Evolutionary conservation across 2,113 vertebrate genomes (phyloP).

Genomic region (Phoenicopterus ruber): DNA sequence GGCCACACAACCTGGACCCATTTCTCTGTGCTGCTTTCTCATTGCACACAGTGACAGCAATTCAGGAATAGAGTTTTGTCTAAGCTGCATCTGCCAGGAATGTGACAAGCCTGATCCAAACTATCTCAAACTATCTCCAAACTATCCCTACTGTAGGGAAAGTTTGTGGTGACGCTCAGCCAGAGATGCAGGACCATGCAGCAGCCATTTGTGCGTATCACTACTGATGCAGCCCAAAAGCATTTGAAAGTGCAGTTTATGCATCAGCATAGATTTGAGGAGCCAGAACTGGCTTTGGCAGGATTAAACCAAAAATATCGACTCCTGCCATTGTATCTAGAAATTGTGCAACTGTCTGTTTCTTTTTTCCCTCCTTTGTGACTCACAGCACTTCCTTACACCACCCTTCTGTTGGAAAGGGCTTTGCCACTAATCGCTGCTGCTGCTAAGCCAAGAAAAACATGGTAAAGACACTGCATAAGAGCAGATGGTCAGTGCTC

Average conservation of each 20-base stretch:
- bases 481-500: not conserved
- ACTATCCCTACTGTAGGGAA: not conserved
- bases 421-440: not conserved
- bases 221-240: not conserved
- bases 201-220: not conserved
- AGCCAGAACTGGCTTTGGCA: not conserved
- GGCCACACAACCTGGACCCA: not conserved
- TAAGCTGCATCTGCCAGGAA: not conserved
- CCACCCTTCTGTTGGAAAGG: not conserved
- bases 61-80: not conserved
- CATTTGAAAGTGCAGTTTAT: not conserved
- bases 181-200: accelerated
- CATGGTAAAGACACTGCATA: not conserved
- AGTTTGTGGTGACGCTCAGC: not conserved
- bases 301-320: not conserved
- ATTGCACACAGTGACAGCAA: not conserved
- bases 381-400: not conserved
- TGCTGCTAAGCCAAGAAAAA: not conserved
- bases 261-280: not conserved
- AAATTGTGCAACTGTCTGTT: not conserved
- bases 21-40: not conserved
- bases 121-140: too few relatives aligned
- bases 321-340: not conserved
- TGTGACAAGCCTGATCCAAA: not conserved
- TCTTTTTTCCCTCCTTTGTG: not conserved